Evolutionary conservation across 2,113 vertebrate species (phyloP).

Genomic region (Ondatra zibethicus): DNA sequence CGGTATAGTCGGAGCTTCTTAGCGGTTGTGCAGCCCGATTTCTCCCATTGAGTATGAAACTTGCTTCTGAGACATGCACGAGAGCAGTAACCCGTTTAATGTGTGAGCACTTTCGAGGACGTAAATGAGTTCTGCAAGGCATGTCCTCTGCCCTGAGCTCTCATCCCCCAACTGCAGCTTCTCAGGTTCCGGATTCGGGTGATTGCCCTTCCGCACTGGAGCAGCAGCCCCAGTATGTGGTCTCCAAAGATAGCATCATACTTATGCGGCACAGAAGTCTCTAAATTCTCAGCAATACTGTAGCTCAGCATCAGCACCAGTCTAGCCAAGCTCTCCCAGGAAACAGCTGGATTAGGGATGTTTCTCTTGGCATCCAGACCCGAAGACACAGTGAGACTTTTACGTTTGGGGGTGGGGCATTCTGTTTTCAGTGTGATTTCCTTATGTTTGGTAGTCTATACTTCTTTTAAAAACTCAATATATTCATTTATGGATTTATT

Average conservation of each 20-base stretch:
- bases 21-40: not conserved
- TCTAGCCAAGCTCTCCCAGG: not conserved
- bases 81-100: accelerated
- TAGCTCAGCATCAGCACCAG: not conserved
- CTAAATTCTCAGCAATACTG: not conserved
- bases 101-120: not conserved
- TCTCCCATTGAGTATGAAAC: not conserved
- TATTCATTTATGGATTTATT: not conserved
- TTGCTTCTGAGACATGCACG: not conserved
- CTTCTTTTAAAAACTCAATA: not conserved
- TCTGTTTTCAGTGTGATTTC: not conserved
- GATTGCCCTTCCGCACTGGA: not conserved
- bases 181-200: not conserved
- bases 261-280: not conserved
- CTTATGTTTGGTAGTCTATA: not conserved
- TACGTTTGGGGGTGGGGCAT: not conserved
- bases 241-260: not conserved
- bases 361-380: not conserved
- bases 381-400: not conserved
- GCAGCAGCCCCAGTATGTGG: not conserved
- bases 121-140: not conserved
- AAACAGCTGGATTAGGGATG: not conserved
- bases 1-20: not conserved
- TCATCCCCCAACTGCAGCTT: too few relatives aligned
- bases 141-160: too few relatives aligned